These are phyloP conservation scores for Augiades crinisus DNA, from an alignment of 2,888 invertebrate species.

Conservation along the genomic window DNA sequence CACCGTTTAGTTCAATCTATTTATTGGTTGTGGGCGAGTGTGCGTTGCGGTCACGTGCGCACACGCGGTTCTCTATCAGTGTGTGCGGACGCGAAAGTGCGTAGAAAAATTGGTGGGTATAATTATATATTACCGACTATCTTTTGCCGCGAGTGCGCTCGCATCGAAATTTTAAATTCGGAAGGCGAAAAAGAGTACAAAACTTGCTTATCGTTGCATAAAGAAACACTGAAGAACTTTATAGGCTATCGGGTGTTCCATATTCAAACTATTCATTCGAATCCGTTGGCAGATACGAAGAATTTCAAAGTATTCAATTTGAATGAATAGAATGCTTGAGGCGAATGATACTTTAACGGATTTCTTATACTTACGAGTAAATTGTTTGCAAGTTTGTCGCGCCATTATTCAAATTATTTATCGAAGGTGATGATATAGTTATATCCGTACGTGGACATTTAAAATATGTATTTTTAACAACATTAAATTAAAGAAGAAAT, in stretches of 20 bases:
- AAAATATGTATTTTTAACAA: too few relatives aligned
- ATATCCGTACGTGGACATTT: too few relatives aligned
- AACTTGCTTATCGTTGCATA: constrained; percentile 24
- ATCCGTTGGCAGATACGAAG: constrained; percentile 26
- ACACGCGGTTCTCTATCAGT: constrained; percentile 37
- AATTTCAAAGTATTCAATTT: constrained; percentile 27
- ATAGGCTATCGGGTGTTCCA: constrained; percentile 26
- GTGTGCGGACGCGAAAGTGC: constrained; percentile 67
- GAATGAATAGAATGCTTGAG: constrained; percentile 18
- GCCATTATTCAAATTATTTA: too few relatives aligned
- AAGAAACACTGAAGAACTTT: constrained; percentile 26
- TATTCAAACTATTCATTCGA: constrained; percentile 24
- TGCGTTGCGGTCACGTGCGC: constrained; percentile 56
- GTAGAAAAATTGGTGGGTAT: constrained; percentile 73
- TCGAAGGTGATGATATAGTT: too few relatives aligned
- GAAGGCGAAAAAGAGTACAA: constrained; percentile 20
- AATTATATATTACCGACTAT: constrained; percentile 56
- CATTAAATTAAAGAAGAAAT: too few relatives aligned
- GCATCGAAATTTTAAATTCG: constrained; percentile 18
- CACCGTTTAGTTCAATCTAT: constrained; percentile 82
- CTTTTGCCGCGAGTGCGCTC: constrained; percentile 31
- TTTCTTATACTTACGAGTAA: constrained; percentile 13
- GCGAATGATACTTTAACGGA: constrained; percentile 9
- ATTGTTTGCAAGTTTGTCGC: too few relatives aligned
- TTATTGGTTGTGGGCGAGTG: constrained; percentile 73